Evolutionary conservation across 2,113 vertebrate species (phyloP), one percentile per base, ranked within the genome.

Genomic region (Balaeniceps rex): DNA sequence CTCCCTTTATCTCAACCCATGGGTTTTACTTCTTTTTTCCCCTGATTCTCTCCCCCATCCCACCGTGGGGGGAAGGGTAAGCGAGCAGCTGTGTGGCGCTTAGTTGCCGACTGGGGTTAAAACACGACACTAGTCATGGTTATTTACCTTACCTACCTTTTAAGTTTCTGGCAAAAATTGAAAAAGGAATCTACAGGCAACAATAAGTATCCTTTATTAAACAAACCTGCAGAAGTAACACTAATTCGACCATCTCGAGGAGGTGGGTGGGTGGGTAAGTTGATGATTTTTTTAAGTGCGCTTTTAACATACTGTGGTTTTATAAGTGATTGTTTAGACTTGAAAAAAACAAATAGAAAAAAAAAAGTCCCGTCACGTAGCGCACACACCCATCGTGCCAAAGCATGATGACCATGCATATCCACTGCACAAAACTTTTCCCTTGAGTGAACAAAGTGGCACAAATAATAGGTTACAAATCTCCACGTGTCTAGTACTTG

Each of bases 391-490:
- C 47, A 26, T 82, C 14, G 6, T 93, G 65, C 78, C 84, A 78
- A 54, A 85, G 38, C 33, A 19, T 33, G 88, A 52, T 71, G 79
- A 47, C 57, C 52, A 14, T 46, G 36, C 57, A 25, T 69, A 55
- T 44, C 82, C 66, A 36, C 33, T 22, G 74, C 85, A 52, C 54
- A 31, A 26, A 85, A 34, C 79, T 92, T 72, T 26, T 80, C 88
- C 49, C 93, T 92, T 77, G 88, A 95, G 44, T 76, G 75, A 95
- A 57, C 82, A 80, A 94, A 95, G 82, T 34, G 44, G 79, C 63
- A 86, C 63, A 74, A 93, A 94, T 92, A 94, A 93, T 85, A 83
- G 79, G 66, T 88, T 90, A 74, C 75, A 88, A 88, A 96, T 95
- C 82, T 93, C 33, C 16, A 2, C 7, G 18, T 87, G 84, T 87